phyloP scores from a whole-genome alignment of 2,113 vertebrate species.

The Xyrauchen texanus region DNA sequence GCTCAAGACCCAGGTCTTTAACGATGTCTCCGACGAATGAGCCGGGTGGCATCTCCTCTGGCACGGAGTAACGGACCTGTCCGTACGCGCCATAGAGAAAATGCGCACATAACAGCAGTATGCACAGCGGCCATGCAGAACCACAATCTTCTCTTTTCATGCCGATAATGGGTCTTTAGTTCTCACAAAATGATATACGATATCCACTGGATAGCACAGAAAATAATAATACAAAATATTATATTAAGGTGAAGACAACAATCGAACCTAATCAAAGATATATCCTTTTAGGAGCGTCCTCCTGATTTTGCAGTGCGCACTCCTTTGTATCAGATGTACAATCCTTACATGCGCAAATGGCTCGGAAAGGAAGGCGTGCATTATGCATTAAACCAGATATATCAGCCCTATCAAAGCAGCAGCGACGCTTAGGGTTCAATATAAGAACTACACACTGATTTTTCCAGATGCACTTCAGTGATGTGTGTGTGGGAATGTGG shows the following conservation, averaged over 20 bases:
- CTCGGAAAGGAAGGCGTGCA: constrained; percentile 40
- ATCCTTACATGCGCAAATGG: constrained; percentile 9
- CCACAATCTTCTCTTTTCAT: constrained; percentile 21
- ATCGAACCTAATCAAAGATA: not conserved
- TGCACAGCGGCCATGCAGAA: constrained; percentile 11
- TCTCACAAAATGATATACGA: not conserved
- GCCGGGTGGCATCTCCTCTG: constrained; percentile 51
- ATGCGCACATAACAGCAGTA: constrained; percentile 20
- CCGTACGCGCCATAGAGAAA: constrained; percentile 31
- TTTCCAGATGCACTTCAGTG: too few relatives aligned
- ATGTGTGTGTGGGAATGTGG: not conserved
- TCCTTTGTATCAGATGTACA: constrained; percentile 16
- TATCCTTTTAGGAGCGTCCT: not conserved
- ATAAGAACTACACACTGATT: constrained; percentile 71
- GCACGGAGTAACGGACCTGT: constrained; percentile 51
- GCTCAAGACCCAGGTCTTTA: constrained; percentile 53
- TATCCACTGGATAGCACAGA: too few relatives aligned
- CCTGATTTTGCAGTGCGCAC: not conserved
- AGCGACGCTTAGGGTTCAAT: constrained; percentile 84
- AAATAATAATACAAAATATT: too few relatives aligned
- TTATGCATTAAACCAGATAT: constrained; percentile 30
- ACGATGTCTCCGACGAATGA: constrained; percentile 53
- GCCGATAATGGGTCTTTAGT: not conserved
- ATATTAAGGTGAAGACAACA: not conserved
- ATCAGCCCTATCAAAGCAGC: constrained; percentile 73